phyloP scores from a whole-genome alignment of 2,113 vertebrate species.

The Cranoglanis bouderius region DNA sequence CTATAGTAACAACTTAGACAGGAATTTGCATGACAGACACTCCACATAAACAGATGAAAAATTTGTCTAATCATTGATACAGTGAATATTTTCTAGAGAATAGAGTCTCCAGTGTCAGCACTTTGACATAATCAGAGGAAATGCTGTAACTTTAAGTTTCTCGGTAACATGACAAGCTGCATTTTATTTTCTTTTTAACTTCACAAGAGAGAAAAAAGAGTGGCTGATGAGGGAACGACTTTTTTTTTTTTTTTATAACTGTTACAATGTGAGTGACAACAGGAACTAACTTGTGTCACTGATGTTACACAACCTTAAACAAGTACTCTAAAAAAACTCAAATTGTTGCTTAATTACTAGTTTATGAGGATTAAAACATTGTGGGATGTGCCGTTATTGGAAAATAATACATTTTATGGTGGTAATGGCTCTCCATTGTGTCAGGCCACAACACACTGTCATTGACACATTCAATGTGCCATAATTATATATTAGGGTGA shows the following conservation, averaged over 20 bases:
- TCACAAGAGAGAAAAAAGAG: not conserved
- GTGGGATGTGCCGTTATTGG: not conserved
- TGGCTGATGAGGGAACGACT: not conserved
- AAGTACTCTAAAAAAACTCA: not conserved
- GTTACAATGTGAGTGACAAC: not conserved
- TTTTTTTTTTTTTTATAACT: not conserved
- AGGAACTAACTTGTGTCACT: not conserved
- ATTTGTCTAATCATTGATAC: not conserved
- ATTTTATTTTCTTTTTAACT: not conserved
- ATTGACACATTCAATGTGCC: too few relatives aligned
- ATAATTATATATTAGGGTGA: too few relatives aligned
- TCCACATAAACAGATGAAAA: not conserved
- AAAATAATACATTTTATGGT: not conserved
- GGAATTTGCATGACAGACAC: not conserved
- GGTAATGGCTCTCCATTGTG: not conserved
- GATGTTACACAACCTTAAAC: not conserved
- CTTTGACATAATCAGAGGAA: not conserved
- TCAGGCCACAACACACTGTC: too few relatives aligned
- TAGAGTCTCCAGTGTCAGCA: not conserved
- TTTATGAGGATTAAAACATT: not conserved
- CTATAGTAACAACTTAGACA: not conserved
- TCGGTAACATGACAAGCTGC: not conserved
- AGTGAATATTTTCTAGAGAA: not conserved
- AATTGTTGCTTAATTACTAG: not conserved
- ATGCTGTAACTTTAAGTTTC: not conserved